phyloP scores from a whole-genome alignment of 1,140 invertebrate species.

The Hyles euphorbiae region DNA sequence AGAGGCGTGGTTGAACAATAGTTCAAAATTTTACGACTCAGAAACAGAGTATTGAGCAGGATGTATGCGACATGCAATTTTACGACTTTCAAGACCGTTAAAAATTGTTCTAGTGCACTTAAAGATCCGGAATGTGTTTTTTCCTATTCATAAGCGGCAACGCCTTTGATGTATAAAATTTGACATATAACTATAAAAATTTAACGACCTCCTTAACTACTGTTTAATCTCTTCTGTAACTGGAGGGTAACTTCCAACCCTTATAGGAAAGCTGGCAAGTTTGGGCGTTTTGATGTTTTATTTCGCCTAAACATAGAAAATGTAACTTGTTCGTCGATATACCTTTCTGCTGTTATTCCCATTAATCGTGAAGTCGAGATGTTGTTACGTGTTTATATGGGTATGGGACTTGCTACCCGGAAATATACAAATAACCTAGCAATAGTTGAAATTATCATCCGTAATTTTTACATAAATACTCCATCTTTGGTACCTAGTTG shows the following conservation, averaged over 20 bases:
- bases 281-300: neutral
- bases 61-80: conserved; percentile 19
- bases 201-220: conserved; percentile 64
- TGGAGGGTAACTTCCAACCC: conserved; percentile 16
- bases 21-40: conserved; percentile 36
- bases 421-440: no score
- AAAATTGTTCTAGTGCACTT: conserved; percentile 41
- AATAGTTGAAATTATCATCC: no score
- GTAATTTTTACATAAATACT: no score
- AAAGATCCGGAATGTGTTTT: conserved; percentile 45
- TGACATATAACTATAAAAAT: conserved; percentile 59
- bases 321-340: no score
- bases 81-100: conserved; percentile 50
- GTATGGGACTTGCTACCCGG: no score
- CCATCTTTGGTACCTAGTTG: no score
- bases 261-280: neutral
- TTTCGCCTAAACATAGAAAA: neutral
- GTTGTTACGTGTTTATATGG: no score
- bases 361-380: no score
- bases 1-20: conserved; percentile 27
- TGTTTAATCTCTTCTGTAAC: conserved; percentile 60
- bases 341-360: no score
- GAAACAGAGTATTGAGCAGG: no score
- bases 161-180: conserved; percentile 59
- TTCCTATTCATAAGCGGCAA: conserved; percentile 40